These are phyloP conservation scores for Pissodes strobi DNA, from an alignment of 1,140 invertebrate species.

Conservation along the genomic window DNA sequence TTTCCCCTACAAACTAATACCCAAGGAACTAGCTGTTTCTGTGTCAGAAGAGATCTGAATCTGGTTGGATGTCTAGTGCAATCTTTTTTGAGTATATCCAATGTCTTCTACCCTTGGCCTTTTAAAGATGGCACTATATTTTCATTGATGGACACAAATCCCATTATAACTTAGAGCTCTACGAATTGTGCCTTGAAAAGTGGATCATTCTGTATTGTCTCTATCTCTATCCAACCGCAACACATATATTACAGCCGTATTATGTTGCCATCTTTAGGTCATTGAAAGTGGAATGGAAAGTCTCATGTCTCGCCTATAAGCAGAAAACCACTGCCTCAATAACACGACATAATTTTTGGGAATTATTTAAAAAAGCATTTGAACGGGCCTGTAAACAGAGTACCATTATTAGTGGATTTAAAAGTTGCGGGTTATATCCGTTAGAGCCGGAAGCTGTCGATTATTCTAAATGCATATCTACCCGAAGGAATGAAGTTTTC, in stretches of 20 bases:
- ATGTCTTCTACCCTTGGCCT: constrained; percentile 49
- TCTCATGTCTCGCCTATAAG: no score
- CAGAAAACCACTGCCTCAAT: not conserved
- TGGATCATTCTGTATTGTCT: no score
- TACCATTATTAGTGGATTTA: constrained; percentile 51
- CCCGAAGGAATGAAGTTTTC: not conserved
- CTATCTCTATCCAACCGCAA: no score
- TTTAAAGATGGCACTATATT: constrained; percentile 15
- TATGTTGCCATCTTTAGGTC: constrained; percentile 52
- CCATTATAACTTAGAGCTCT: no score
- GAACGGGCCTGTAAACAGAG: constrained; percentile 26
- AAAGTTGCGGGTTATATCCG: constrained; percentile 51
- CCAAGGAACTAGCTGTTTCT: constrained; percentile 40
- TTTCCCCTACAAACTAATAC: constrained; percentile 44
- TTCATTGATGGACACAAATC: constrained; percentile 32
- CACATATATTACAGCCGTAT: constrained; percentile 53
- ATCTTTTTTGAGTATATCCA: constrained; percentile 56
- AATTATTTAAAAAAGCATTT: constrained; percentile 47
- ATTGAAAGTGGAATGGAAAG: constrained; percentile 50
- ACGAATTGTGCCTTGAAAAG: constrained; percentile 52
- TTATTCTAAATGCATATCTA: constrained; percentile 37
- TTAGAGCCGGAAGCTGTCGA: no score
- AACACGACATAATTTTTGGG: constrained; percentile 43
- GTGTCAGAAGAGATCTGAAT: constrained; percentile 49
- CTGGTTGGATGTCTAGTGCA: constrained; percentile 54